Evolutionary conservation across 2,797 vertebrate species (phyloP).

Genomic region (Molothrus aeneus): DNA sequence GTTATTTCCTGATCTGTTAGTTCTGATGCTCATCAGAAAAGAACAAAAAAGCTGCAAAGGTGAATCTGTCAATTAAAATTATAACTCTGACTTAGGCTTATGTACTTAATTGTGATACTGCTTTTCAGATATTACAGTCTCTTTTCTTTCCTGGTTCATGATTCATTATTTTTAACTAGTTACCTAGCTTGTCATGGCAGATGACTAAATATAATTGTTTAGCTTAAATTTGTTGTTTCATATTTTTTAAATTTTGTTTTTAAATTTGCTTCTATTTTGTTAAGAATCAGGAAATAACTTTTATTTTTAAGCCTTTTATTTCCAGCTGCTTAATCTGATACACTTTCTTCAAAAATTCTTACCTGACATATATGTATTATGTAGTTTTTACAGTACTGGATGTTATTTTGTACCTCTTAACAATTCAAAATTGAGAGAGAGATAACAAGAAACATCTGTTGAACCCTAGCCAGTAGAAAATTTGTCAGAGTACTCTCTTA

Average conservation of each 20-base stretch:
- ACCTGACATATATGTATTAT: background rate
- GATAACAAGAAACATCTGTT: background rate
- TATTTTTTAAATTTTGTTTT: background rate
- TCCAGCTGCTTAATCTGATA: background rate
- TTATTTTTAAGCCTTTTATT: background rate
- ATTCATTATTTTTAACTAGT: background rate
- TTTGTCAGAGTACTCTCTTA: background rate
- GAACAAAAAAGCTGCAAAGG: background rate
- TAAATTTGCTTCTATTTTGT: rapidly evolving
- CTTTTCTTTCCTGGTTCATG: background rate
- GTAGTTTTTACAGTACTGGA: background rate
- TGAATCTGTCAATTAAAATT: background rate
- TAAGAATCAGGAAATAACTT: background rate
- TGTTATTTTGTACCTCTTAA: background rate
- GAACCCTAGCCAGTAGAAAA: background rate
- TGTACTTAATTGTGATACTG: background rate
- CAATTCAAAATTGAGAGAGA: background rate
- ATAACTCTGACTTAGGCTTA: background rate
- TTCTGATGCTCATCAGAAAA: background rate
- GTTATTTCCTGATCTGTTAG: background rate
- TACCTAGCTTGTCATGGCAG: background rate
- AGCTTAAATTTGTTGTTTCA: background rate
- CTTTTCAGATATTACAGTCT: background rate
- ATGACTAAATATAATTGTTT: background rate
- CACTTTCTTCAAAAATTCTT: background rate